These are phyloP conservation scores for Theropithecus gelada DNA, from an alignment of 2,113 vertebrate species.

Conservation along the genomic window DNA sequence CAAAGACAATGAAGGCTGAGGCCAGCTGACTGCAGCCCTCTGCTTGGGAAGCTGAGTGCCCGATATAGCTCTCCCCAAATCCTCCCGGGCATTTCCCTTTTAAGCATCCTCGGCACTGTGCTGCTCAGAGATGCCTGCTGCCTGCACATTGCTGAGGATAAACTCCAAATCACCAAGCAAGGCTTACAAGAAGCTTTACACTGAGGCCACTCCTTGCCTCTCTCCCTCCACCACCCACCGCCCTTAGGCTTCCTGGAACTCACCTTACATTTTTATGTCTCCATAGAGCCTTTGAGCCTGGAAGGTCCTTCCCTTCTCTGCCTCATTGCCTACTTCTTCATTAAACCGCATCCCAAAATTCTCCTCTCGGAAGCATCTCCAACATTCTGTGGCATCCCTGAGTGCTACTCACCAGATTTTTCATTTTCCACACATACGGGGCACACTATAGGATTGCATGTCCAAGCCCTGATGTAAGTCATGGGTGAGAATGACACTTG, in stretches of 20 bases:
- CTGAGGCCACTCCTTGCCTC: background rate
- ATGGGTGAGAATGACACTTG: background rate
- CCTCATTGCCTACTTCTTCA: background rate
- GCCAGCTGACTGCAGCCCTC: conserved; percentile 63
- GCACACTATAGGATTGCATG: background rate
- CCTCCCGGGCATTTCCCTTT: conserved; percentile 55
- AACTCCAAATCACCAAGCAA: background rate
- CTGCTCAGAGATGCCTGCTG: background rate
- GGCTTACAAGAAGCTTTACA: background rate
- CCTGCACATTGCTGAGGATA: background rate
- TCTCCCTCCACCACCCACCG: background rate
- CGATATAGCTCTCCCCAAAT: conserved; percentile 57
- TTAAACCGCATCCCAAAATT: background rate
- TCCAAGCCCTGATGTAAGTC: background rate
- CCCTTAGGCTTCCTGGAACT: background rate
- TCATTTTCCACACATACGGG: background rate
- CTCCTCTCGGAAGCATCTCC: background rate
- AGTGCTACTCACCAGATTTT: background rate
- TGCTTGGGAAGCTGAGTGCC: conserved; percentile 20
- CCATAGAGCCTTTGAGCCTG: background rate
- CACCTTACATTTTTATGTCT: background rate
- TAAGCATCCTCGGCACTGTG: conserved; percentile 20
- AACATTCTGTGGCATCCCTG: background rate
- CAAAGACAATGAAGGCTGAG: conserved; percentile 54
- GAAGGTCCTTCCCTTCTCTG: background rate